Evolutionary conservation across 2,797 vertebrate genomes (phyloP).

Genomic region (Sandelia bainsii): DNA sequence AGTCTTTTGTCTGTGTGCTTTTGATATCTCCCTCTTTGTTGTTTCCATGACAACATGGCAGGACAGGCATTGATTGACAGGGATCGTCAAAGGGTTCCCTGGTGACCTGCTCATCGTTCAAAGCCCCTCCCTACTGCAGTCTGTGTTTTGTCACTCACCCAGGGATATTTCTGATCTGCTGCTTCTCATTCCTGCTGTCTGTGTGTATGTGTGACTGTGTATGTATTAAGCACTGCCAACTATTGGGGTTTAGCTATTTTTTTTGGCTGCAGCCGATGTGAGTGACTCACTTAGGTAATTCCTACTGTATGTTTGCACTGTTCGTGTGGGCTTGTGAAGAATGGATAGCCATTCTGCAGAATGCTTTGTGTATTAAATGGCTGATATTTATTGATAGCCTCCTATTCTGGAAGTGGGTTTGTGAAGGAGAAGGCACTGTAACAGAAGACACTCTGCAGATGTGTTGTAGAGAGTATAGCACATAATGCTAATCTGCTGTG

Average conservation of each 20-base stretch:
- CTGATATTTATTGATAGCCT: conserved; percentile 77
- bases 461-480: conserved; percentile 80
- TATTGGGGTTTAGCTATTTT: conserved; percentile 71
- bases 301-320: conserved; percentile 70
- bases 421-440: conserved; percentile 66
- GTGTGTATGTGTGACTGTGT: conserved; percentile 29
- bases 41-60: conserved; percentile 85
- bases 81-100: conserved; percentile 84
- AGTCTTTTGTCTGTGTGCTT: conserved; percentile 81
- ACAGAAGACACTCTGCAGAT: conserved; percentile 80
- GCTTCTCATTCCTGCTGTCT: conserved; percentile 70
- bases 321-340: conserved; percentile 59
- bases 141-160: conserved; percentile 83
- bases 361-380: conserved; percentile 75
- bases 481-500: conserved; percentile 86
- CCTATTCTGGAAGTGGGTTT: conserved; percentile 66
- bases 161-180: conserved; percentile 80
- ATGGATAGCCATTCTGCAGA: conserved; percentile 62
- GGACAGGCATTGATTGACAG: conserved; percentile 86
- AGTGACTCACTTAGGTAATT: conserved; percentile 77
- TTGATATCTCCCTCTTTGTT: conserved; percentile 85
- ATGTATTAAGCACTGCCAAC: conserved; percentile 69
- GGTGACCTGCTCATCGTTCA: conserved; percentile 77
- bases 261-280: conserved; percentile 57
- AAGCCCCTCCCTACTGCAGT: conserved; percentile 80